Conservation (phyloP, 2,888 invertebrate species). For the Clanis bilineata region DNA sequence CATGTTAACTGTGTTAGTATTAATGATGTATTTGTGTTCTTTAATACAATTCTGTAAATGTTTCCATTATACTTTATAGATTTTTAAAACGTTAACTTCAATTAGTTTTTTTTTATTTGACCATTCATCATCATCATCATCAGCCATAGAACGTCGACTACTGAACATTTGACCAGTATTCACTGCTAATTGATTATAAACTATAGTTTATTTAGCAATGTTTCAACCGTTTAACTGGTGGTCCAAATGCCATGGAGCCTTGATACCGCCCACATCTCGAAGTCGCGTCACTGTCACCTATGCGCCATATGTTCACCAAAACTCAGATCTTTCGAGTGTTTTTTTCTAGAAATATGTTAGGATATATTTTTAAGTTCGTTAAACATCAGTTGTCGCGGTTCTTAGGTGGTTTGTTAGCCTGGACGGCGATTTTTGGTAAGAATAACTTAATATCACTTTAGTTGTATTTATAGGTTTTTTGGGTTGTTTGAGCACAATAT, state of each 20-base stretch:
- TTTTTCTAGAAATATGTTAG: conserved; percentile 6
- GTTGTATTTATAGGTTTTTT: too few species aligned
- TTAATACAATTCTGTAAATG: too few species aligned
- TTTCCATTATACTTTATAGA: too few species aligned
- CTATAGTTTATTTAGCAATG: neutral
- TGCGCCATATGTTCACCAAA: conserved; percentile 9
- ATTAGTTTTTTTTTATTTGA: too few species aligned
- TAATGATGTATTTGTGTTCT: too few species aligned
- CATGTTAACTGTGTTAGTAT: too few species aligned
- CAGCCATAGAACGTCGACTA: too few species aligned
- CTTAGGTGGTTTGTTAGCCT: neutral
- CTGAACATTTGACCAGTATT: too few species aligned
- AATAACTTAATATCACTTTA: too few species aligned
- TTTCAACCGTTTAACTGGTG: neutral
- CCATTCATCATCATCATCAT: too few species aligned
- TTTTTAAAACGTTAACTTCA: too few species aligned
- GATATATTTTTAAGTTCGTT: neutral
- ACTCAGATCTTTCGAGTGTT: neutral
- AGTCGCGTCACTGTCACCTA: neutral
- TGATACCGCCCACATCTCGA: conserved; percentile 1
- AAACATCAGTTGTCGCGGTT: neutral
- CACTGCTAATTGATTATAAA: neutral
- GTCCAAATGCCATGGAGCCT: neutral
- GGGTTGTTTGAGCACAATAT: too few species aligned
- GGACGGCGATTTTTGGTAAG: neutral